phyloP scores from a whole-genome alignment of 1,140 invertebrate species.

The Bombus soroeensis region DNA sequence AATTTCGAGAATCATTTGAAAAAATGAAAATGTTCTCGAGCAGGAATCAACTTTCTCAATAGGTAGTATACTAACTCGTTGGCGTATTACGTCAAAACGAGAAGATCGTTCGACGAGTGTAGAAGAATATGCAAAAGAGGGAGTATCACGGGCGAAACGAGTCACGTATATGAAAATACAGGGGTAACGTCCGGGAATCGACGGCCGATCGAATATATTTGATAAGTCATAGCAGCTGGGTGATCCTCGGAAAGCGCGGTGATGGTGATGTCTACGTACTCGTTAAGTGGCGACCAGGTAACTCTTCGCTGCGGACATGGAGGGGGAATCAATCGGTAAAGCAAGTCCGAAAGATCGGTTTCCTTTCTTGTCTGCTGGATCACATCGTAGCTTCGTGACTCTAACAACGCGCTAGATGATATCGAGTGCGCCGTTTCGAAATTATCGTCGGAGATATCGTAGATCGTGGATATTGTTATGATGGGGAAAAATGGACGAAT shows the following conservation, averaged over 20 bases:
- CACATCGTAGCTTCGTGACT: conserved; percentile 69
- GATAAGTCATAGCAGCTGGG: conserved; percentile 39
- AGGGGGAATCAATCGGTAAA: conserved; percentile 70
- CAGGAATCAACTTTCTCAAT: not conserved
- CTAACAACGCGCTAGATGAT: conserved; percentile 67
- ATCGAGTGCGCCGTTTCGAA: conserved; percentile 67
- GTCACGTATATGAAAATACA: conserved; percentile 48
- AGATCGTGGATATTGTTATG: conserved; percentile 72
- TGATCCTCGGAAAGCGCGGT: conserved; percentile 33
- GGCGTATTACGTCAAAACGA: not conserved
- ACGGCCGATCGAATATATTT: conserved; percentile 38
- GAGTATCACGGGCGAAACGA: conserved; percentile 11
- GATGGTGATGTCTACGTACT: conserved; percentile 42
- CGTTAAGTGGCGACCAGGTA: conserved; percentile 32
- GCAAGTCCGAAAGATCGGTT: conserved; percentile 71
- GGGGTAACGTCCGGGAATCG: conserved; percentile 33
- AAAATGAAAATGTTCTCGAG: not conserved
- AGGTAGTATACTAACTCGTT: not conserved
- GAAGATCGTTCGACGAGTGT: not conserved
- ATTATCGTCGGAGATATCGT: conserved; percentile 67
- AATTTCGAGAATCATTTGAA: not conserved
- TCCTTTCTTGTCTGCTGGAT: conserved; percentile 62
- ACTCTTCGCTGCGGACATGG: conserved; percentile 11
- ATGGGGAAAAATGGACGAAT: conserved; percentile 45
- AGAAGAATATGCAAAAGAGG: not conserved